A percentile compares a stretch with the other conserved stretches of the same genome.
phyloP scores from a whole-genome alignment of 2,888 invertebrate species.

The Catocala nupta region DNA sequence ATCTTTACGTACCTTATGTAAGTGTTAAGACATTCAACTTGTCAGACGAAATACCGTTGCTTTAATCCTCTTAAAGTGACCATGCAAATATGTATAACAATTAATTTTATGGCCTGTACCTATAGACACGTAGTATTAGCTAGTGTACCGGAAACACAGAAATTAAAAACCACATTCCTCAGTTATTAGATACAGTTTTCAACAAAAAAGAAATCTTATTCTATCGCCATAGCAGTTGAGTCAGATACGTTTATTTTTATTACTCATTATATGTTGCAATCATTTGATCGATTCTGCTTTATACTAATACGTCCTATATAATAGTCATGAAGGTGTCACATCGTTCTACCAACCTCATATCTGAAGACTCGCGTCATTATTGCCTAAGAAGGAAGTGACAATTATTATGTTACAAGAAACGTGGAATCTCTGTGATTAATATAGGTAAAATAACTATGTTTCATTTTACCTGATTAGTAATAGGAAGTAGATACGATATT shows the following conservation, averaged over 20 bases:
- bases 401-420: slow-evolving; percentile 27
- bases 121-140: no score
- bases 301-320: slow-evolving; percentile 9
- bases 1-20: no score
- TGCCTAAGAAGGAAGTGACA: slow-evolving; percentile 35
- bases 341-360: slow-evolving; percentile 20
- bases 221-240: no score
- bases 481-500: not conserved
- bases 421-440: slow-evolving; percentile 6
- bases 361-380: slow-evolving; percentile 24
- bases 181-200: no score
- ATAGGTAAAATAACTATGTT: not conserved
- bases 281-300: slow-evolving; percentile 18
- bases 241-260: slow-evolving; percentile 17
- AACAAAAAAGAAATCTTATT: no score
- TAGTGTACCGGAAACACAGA: no score
- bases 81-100: no score
- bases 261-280: slow-evolving; percentile 28
- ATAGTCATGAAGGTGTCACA: slow-evolving; percentile 13
- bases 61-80: no score
- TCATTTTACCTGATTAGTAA: slow-evolving; percentile 8
- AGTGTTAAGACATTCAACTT: no score
- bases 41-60: no score
- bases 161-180: slow-evolving; percentile 12
- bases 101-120: no score